Percentiles rank a stretch among this genome's conserved stretches.
These are phyloP conservation scores for Molossus alvarezi DNA, from an alignment of 2,797 vertebrate genomes.

Conservation along the genomic window DNA sequence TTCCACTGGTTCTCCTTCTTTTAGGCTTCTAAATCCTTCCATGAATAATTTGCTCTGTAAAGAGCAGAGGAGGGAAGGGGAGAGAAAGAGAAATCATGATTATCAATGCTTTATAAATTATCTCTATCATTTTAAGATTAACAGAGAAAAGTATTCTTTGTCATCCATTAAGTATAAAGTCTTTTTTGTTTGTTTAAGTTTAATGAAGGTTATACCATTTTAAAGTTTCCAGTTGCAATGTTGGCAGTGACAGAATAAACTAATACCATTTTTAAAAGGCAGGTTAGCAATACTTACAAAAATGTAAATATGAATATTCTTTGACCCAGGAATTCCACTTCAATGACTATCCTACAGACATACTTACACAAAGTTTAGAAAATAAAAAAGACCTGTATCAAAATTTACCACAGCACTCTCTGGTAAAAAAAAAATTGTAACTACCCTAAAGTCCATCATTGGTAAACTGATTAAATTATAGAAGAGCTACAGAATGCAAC, in stretches of 20 bases:
- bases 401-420: neutral
- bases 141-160: constrained; percentile 72
- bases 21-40: constrained; percentile 96
- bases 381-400: neutral
- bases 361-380: constrained; percentile 10
- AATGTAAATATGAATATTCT: constrained; percentile 59
- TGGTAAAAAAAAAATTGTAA: constrained; percentile 33
- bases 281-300: constrained; percentile 47
- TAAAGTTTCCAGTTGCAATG: constrained; percentile 55
- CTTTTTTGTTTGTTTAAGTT: constrained; percentile 1
- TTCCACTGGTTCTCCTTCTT: constrained; percentile 95
- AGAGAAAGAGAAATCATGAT: constrained; percentile 85
- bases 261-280: constrained; percentile 10
- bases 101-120: constrained; percentile 84
- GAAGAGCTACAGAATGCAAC: neutral
- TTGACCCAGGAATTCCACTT: constrained; percentile 41
- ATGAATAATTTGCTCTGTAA: constrained; percentile 95
- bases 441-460: neutral
- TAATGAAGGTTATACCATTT: constrained; percentile 6
- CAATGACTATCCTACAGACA: constrained; percentile 37
- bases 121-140: constrained; percentile 81
- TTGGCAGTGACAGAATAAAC: constrained; percentile 39
- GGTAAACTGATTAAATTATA: constrained; percentile 33
- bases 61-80: constrained; percentile 53
- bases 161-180: constrained; percentile 37